A percentile compares a stretch with the other conserved stretches of the same genome.
Evolutionary conservation across 2,888 invertebrate genomes (phyloP).

Genomic region (Patella depressa): DNA sequence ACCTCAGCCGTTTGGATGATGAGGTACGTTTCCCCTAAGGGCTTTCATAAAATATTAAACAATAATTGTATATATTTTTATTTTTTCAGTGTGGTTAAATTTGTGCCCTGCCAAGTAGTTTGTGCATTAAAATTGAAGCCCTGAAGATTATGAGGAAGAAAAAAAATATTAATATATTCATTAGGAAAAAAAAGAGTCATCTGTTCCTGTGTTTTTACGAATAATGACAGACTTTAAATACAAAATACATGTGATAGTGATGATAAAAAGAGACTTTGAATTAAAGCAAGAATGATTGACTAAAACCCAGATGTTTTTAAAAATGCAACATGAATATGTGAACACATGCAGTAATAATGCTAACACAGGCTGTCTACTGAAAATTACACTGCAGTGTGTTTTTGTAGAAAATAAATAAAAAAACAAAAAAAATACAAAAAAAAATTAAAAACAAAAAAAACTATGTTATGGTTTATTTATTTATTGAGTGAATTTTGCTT

Average conservation of each 20-base stretch:
- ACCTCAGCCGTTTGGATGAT: too few species aligned
- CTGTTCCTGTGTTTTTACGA: not conserved
- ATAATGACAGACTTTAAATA: not conserved
- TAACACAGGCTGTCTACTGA: conserved; percentile 1
- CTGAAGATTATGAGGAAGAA: not conserved
- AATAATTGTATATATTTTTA: not conserved
- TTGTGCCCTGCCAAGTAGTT: conserved; percentile 12
- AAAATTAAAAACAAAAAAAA: not conserved
- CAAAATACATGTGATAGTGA: not conserved
- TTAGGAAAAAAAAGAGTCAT: not conserved
- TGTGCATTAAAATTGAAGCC: not conserved
- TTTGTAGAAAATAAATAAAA: conserved; percentile 9
- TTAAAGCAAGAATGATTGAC: not conserved
- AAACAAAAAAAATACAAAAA: conserved; percentile 6
- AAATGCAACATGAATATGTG: not conserved
- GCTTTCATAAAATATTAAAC: too few species aligned
- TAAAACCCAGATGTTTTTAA: conserved; percentile 1
- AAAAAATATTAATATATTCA: conserved; percentile 2
- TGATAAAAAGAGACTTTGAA: not conserved
- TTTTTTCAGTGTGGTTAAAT: conserved; percentile 4
- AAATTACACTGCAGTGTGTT: conserved; percentile 1
- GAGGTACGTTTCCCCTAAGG: too few species aligned
- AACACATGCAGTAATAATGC: conserved; percentile 7
- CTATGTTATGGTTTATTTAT: too few species aligned
- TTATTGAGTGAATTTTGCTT: too few species aligned